These are phyloP conservation scores for Cotesia congregata DNA, from an alignment of 2,888 invertebrate genomes.

Conservation along the genomic window DNA sequence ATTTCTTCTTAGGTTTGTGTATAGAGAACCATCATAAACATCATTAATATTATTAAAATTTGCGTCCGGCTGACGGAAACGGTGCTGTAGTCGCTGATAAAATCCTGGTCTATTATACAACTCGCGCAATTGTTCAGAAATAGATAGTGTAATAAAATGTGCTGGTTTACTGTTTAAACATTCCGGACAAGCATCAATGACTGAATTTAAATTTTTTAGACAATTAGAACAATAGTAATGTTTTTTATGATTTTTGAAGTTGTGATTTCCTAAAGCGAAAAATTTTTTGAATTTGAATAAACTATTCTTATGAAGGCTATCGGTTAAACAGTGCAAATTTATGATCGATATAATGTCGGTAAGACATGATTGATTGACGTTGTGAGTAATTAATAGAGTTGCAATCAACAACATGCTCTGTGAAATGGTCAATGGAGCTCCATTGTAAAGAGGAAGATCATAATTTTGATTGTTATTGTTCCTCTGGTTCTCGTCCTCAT, in stretches of 20 bases:
- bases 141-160: constrained; percentile 32
- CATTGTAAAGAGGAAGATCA: neutral
- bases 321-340: constrained; percentile 29
- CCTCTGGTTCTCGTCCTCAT: neutral
- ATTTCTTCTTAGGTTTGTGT: neutral
- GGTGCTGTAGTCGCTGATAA: constrained; percentile 12
- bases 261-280: constrained; percentile 10
- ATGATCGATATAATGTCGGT: constrained; percentile 31
- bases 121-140: constrained; percentile 21
- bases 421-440: neutral
- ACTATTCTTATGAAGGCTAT: constrained; percentile 18
- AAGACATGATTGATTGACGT: constrained; percentile 6
- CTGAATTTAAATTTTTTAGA: neutral
- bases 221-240: constrained; percentile 26
- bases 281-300: constrained; percentile 36
- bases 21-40: constrained; percentile 37
- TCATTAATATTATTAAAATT: constrained; percentile 15
- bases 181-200: constrained; percentile 21
- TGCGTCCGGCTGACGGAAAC: constrained; percentile 7
- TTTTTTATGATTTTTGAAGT: neutral
- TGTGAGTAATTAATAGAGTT: neutral
- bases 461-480: neutral
- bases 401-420: neutral
- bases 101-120: constrained; percentile 23
- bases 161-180: constrained; percentile 16